A percentile compares a stretch with the other conserved stretches of the same genome.
phyloP scores from a whole-genome alignment of 1,140 invertebrate genomes.

The Lepidurus arcticus region DNA sequence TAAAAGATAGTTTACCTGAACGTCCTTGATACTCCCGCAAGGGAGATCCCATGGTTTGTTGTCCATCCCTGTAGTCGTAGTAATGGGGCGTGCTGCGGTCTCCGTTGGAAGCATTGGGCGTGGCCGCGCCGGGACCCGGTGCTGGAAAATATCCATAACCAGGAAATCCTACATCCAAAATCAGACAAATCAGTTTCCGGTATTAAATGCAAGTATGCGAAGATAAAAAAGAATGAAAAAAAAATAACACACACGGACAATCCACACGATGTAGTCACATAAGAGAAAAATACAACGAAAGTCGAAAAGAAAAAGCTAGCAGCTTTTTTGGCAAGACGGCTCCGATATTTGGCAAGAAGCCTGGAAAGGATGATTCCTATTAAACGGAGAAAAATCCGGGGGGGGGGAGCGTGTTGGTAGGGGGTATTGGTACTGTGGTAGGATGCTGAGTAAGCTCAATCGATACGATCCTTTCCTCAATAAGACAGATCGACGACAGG shows the following conservation, averaged over 20 bases:
- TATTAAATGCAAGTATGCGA: background rate
- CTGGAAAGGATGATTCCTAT: background rate
- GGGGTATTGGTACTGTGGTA: background rate
- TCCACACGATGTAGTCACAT: background rate
- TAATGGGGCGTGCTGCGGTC: conserved; percentile 1
- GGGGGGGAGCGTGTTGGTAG: too few species aligned
- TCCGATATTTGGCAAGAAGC: background rate
- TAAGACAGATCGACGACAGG: conserved; percentile 21
- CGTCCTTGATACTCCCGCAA: conserved; percentile 10
- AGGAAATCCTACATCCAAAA: conserved; percentile 15
- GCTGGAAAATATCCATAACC: conserved; percentile 15
- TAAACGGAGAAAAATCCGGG: background rate
- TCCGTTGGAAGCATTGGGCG: conserved; percentile 1
- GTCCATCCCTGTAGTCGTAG: background rate
- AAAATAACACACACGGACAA: background rate
- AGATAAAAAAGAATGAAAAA: background rate
- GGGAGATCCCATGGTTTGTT: conserved; percentile 10
- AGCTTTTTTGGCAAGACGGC: conserved; percentile 7
- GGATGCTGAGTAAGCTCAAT: conserved; percentile 7
- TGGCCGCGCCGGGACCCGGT: conserved; percentile 4
- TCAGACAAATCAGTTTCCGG: conserved; percentile 9
- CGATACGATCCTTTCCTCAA: conserved; percentile 15
- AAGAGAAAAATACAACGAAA: background rate
- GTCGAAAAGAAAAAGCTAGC: background rate
- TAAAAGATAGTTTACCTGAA: background rate